Evolutionary conservation across 2,797 vertebrate species (phyloP), one percentile per base, ranked within the genome.

Genomic region (Neomorphus geoffroyi): DNA sequence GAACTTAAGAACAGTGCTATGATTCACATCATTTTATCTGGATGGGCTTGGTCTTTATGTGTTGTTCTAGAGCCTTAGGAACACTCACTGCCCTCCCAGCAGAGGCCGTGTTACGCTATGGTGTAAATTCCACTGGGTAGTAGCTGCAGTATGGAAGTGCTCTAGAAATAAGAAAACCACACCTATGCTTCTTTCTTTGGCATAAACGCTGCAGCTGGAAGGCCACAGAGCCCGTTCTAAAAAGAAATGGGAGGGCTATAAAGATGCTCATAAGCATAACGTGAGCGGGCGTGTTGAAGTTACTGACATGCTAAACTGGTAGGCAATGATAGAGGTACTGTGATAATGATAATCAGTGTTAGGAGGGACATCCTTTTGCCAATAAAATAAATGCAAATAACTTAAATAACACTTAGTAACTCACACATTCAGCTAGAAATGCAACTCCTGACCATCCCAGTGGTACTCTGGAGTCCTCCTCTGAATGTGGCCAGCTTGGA

Each of bases 401-500:
- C 17, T 50, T 70, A 26, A 82, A 6, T 71, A 43, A 3, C 8
- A 10, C 65, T 57, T 58, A 70, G 5, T 37, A 58, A 22, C 8
- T 54, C 56, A 48, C 0, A 41, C 56, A 62, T 58, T 56, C 32
- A 75, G 23, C 13, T 78, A 92, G 70, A 62, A 95, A 41, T 41
- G 11, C 57, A 54, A 2, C 27, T 79, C 37, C 30, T 80, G 70
- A 27, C 39, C 54, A 30, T 62, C 18, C 33, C 37, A 61, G 30
- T 13, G 16, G 15, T 24, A 8, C 16, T 45, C 17, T 24, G 50
- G 53, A 37, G 28, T 37, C 18, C 26, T 32, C 18, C 30, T n/a
- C 27, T 45, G 37, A 30, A 16, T 0, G 0, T 37, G 26, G 12
- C 27, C 32, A 30, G 26, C 51, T 45, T 64, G 48, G 39, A 32